Base-by-base conservation (phyloP, 2,888 invertebrate species). In the Allacma fusca region DNA sequence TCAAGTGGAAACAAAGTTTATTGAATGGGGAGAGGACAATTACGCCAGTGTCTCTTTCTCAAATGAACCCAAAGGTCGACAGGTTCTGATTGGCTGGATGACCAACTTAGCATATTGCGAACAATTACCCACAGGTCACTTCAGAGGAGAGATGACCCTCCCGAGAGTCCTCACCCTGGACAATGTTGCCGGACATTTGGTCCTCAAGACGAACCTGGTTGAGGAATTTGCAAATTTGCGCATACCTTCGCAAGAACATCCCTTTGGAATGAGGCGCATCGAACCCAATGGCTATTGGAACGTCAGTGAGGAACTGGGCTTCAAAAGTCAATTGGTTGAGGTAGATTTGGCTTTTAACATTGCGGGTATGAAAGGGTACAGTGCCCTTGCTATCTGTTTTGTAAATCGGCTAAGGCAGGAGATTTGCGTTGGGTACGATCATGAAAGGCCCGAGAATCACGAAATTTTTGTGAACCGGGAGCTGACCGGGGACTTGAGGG, bases 1-100 rank as follows among this genome's bases (percentile, higher is more conserved):
- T 26, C 75, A 75, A 74, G 70, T 57, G 19, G 43, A 77, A 9
- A 5, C 80, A 9, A 74, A 80, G 24, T 84, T 82, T 82, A 64
- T 84, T 64, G 84, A 84, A 40, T 84, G 81, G 80, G 84, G 84
- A 62, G 19, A 79, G 0, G 84, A 84, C 26, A 84, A 84, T 69
- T 84, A 84, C 64, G 84, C 83, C 19, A 80, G 82, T 21, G 83
- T 84, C 0, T 80, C 83, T 0, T 84, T 82, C 65, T 76, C 71
- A 12, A 80, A 81, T 57, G 80, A 80, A 7, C 81, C 81, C 0
- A 34, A 65, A 0, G 74, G 74, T 12, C 44, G 80, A 4, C 9
- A 9, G 0, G 71, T 82, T 34, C 40, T 77, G 21, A 79, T 84
- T 28, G 82, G 77, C 0, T 84, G 84, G 84, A 81, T 83, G 82